These are phyloP conservation scores for Galeopterus variegatus DNA, from an alignment of 2,113 vertebrate species.

Conservation along the genomic window DNA sequence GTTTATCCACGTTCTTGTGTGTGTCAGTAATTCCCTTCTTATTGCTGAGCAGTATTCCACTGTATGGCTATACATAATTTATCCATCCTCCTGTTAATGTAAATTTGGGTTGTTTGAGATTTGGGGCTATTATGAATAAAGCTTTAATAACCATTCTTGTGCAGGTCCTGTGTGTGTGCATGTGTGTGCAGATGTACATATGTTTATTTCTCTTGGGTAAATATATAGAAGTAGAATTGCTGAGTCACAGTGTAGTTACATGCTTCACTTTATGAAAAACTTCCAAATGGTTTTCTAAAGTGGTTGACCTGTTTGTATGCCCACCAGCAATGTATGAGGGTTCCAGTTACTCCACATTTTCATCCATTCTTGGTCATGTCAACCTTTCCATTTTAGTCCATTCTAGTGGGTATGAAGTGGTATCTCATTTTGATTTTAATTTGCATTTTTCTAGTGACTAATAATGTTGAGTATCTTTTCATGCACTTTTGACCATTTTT, in stretches of 20 bases:
- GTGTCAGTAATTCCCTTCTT: not conserved
- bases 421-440: not conserved
- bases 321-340: not conserved
- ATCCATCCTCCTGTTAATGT: not conserved
- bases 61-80: not conserved
- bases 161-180: not conserved
- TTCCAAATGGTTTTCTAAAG: not conserved
- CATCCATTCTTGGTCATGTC: not conserved
- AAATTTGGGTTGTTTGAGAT: not conserved
- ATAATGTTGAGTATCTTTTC: constrained; percentile 15
- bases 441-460: not conserved
- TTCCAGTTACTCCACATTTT: not conserved
- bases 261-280: not conserved
- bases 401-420: not conserved
- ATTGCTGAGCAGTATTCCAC: not conserved
- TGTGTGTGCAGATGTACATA: not conserved
- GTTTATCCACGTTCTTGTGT: not conserved
- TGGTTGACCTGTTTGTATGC: not conserved
- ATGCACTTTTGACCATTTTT: not conserved
- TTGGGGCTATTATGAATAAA: not conserved
- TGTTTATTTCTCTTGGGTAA: not conserved
- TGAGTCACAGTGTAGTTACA: not conserved
- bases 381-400: not conserved
- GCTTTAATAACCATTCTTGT: not conserved
- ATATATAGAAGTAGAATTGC: not conserved